phyloP scores from a whole-genome alignment of 2,797 vertebrate genomes.

The Bucorvus abyssinicus region DNA sequence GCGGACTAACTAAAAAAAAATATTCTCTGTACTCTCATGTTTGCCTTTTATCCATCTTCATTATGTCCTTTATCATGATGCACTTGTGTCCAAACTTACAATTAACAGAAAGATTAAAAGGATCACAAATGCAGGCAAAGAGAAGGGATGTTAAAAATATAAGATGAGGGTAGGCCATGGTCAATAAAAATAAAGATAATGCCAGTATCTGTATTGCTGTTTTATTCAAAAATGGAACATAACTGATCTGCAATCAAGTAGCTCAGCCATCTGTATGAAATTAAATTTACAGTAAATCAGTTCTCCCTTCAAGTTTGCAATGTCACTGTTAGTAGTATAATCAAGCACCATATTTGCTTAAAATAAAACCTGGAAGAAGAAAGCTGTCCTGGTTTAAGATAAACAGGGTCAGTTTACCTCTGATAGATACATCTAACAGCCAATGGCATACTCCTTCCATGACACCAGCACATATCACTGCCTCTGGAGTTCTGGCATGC shows the following conservation, averaged over 20 bases:
- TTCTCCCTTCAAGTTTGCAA: background rate
- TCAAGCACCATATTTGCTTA: background rate
- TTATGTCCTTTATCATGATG: background rate
- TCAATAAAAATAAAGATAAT: background rate
- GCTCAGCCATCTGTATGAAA: background rate
- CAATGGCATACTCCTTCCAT: too few relatives aligned
- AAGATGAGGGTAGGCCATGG: background rate
- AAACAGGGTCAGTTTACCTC: too few relatives aligned
- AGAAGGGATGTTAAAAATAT: background rate
- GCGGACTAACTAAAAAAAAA: background rate
- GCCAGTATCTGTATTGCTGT: background rate
- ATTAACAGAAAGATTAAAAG: background rate
- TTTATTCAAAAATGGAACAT: background rate
- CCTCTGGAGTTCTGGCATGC: too few relatives aligned
- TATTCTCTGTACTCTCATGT: background rate
- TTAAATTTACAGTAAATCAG: background rate
- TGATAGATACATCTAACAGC: too few relatives aligned
- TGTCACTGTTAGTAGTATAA: background rate
- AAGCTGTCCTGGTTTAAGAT: background rate
- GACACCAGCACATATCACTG: too few relatives aligned
- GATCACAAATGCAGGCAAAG: accelerated
- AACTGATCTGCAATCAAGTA: background rate
- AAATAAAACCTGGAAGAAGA: background rate
- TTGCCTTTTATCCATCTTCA: background rate
- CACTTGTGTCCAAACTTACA: background rate